Percentiles rank a stretch among this genome's conserved stretches.
These are phyloP conservation scores for Mustelus asterias DNA, from an alignment of 2,113 vertebrate genomes.

Conservation along the genomic window DNA sequence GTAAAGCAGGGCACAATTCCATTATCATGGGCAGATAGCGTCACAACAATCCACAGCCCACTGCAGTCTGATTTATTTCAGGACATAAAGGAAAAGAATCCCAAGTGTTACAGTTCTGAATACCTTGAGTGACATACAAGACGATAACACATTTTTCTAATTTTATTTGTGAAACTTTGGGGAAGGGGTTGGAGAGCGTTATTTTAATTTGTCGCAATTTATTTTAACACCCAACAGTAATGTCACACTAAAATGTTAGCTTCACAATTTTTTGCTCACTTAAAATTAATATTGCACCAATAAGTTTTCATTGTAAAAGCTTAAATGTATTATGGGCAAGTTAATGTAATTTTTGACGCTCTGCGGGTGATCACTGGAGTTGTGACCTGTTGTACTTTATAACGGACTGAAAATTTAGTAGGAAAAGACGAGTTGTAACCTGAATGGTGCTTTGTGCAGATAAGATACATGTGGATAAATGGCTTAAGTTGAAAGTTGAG, in stretches of 20 bases:
- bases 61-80: neutral
- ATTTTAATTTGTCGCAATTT: constrained; percentile 14
- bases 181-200: neutral
- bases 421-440: constrained; percentile 2
- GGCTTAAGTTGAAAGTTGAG: constrained; percentile 24
- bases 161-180: neutral
- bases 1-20: constrained; percentile 25
- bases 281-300: neutral
- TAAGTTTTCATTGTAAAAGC: constrained; percentile 8
- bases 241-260: neutral
- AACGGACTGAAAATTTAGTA: neutral
- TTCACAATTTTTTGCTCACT: neutral
- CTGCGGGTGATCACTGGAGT: neutral
- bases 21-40: neutral
- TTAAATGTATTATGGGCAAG: neutral
- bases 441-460: constrained; percentile 32
- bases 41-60: neutral
- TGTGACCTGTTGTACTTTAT: neutral
- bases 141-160: neutral
- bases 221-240: neutral
- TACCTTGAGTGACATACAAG: neutral
- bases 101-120: neutral
- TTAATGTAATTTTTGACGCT: neutral
- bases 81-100: neutral
- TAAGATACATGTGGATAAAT: constrained; percentile 21